Evolutionary conservation across 2,113 vertebrate species (phyloP), one percentile per base, ranked within the genome.

Genomic region (Pardalotus punctatus): DNA sequence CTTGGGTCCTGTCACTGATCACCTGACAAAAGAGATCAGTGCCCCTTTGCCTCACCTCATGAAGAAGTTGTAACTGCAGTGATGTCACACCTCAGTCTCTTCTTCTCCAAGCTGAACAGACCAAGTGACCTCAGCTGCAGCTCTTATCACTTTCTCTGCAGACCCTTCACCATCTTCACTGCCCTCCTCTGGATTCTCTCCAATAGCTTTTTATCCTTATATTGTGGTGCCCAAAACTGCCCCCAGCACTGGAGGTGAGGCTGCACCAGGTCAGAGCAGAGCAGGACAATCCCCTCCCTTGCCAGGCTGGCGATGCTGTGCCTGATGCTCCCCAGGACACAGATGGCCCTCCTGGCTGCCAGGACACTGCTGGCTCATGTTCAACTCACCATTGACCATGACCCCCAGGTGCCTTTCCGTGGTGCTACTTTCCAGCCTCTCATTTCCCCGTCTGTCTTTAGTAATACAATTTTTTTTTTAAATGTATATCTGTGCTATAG

Each of bases 241-340:
- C 7, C 31, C 13, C 23, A 45, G 23, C 5, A 4, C 20, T 28
- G 0, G 1, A 81, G 12, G 1, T 38, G 45, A 89, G 45, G 15
- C 33, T 0, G 5, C 12, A 2, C 23, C 28, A 67, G 25, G 0
- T 3, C 45, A 62, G 40, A 72, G 31, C 35, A 71, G 17, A 48
- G 17, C 0, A 0, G 42, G 12, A 73, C 12, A 73, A n/a, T 66
- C 14, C 18, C 21, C 21, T 64, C 28, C 36, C 22, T 45, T 28
- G 6, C 24, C 12, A 0, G 0, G 28, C 19, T 66, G 57, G 9
- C 0, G 0, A 29, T 58, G 45, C 28, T 66, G 23, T 1, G 0
- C 19, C 33, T 73, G 43, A 25, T 51, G 36, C 1, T 1, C 19
- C 3, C 8, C 12, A 20, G 51, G 10, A 38, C 12, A 38, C 0